Conservation (phyloP, 2,888 invertebrate genomes). For the Perizoma affinitatum region DNA sequence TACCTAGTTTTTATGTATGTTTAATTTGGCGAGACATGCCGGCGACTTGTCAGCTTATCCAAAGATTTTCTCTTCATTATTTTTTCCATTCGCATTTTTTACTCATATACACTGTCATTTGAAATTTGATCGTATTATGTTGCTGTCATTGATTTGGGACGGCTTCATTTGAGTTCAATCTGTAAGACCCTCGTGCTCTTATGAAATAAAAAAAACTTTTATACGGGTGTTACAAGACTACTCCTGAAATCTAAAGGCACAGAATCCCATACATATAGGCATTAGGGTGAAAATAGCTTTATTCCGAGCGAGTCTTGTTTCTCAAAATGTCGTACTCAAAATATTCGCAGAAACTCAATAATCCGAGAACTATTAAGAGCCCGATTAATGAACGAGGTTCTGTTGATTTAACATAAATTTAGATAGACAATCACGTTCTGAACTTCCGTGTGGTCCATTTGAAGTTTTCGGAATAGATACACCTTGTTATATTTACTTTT, state of each 20-base stretch:
- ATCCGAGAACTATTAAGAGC: no score
- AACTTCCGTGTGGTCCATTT: no score
- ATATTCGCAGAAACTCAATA: no score
- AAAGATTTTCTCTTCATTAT: slow-evolving; percentile 35
- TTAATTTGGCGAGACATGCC: slow-evolving; percentile 48
- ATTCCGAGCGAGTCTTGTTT: no score
- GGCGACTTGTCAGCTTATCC: slow-evolving; percentile 49
- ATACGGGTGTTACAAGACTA: no score
- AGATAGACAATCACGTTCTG: no score
- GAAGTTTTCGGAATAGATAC: no score
- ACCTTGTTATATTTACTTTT: no score
- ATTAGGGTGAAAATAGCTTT: no score
- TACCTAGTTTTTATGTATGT: slow-evolving; percentile 45
- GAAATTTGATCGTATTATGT: slow-evolving; percentile 27
- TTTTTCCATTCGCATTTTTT: slow-evolving; percentile 31
- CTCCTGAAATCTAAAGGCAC: background rate
- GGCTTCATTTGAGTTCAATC: slow-evolving; percentile 18
- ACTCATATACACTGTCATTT: slow-evolving; percentile 32
- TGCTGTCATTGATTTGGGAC: slow-evolving; percentile 27
- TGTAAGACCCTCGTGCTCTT: background rate
- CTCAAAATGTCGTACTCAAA: no score
- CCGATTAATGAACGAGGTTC: no score
- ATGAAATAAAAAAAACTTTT: background rate
- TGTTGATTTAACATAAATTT: no score
- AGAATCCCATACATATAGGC: background rate